Base-by-base conservation (phyloP, 2,113 vertebrate species). In the Indicator indicator region DNA sequence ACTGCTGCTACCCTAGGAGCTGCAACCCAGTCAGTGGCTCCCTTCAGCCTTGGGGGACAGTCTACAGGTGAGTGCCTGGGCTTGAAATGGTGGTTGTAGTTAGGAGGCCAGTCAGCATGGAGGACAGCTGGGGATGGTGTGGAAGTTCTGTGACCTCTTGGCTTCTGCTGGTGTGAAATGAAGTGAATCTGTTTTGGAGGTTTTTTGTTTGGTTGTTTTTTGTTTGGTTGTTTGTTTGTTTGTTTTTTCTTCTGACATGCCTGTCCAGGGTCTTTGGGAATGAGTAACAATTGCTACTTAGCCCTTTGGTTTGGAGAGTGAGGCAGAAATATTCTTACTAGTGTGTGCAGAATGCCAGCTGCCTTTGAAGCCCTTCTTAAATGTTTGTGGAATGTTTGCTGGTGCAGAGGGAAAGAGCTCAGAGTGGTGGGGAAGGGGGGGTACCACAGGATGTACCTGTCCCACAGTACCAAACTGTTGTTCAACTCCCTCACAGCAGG, bases 21-120 rank as follows among this genome's bases (percentile, higher is more conserved):
- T 15, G 28, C 97, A 9, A 79, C 76, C 6, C 95, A 98, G 48
- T 82, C 98, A 2, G 46, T 94, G 3, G 12, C 92, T 17, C 95
- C 97, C 16, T 98, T 98, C 81, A 96, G 86, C 72, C 92, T 97
- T 2, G 97, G 96, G 33, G 88, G 44, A 3, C 94, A 95, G 64
- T 44, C 85, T 9, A 4, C 97, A 36, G 96, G 97, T 96, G 89
- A 88, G 89, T 36, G 2, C 44, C 33, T 16, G 12, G 20, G 16
- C 44, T 70, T 18, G 33, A 48, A 5, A 2, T 1, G 16, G 13
- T 40, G 15, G 40, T 38, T 9, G 81, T 8, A 1, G 13, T 3
- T 9, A 12, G 62, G 79, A 11, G 11, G 42, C 18, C n/a, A 20
- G 15, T 28, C 5, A 4, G 8, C 33, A 7, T 0, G 16, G 83